Conservation (phyloP, 1,140 invertebrate species). For the Diplogasteroides magnus region DNA sequence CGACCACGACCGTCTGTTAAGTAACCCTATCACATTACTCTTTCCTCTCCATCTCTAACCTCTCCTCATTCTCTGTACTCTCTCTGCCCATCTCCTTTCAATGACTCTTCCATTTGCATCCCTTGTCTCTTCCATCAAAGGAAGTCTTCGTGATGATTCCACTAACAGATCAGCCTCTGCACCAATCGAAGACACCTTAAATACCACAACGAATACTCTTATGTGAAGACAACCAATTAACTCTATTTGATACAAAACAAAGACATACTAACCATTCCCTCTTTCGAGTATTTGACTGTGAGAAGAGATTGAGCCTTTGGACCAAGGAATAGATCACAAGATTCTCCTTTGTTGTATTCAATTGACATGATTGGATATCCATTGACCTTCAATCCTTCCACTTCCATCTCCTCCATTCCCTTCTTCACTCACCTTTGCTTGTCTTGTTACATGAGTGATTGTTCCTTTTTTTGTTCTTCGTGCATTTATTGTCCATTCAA, state of each 20-base stretch:
- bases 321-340: not conserved
- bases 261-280: not conserved
- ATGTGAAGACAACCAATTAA: not conserved
- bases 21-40: no score
- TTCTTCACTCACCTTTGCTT: not conserved
- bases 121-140: not conserved
- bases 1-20: no score
- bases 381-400: not conserved
- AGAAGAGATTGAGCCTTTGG: not conserved
- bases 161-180: not conserved
- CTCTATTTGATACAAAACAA: no score
- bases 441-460: not conserved
- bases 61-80: not conserved
- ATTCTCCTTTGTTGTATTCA: not conserved
- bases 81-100: not conserved
- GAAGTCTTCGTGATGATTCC: not conserved
- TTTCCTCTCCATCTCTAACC: not conserved
- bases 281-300: not conserved
- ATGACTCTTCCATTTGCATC: not conserved
- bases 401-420: not conserved
- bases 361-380: not conserved
- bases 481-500: not conserved
- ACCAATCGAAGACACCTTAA: not conserved
- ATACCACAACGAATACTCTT: not conserved
- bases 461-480: not conserved